Evolutionary conservation across 2,797 vertebrate genomes (phyloP).

Genomic region (Myotis findleyi): DNA sequence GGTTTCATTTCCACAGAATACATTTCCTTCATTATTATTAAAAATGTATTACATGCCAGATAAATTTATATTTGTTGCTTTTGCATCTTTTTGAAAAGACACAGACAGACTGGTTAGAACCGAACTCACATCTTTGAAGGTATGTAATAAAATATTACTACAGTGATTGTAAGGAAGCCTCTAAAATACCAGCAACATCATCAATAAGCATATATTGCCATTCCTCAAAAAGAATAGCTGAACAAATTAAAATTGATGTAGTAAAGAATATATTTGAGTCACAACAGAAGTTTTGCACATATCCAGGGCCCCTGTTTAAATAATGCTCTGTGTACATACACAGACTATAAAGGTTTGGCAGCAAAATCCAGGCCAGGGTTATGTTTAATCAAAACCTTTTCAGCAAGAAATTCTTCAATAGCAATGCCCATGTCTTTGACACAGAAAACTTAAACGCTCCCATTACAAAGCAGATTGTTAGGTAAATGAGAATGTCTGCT

Average conservation of each 20-base stretch:
- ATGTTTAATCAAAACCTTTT: slow-evolving; percentile 87
- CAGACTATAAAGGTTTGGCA: slow-evolving; percentile 92
- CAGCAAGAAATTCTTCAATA: slow-evolving; percentile 93
- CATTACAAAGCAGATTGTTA: slow-evolving; percentile 96
- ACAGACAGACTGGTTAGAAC: slow-evolving; percentile 91
- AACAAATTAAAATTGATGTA: slow-evolving; percentile 93
- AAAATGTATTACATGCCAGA: slow-evolving; percentile 90
- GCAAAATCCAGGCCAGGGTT: slow-evolving; percentile 91
- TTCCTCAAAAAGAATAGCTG: slow-evolving; percentile 94
- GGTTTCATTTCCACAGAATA: slow-evolving; percentile 86
- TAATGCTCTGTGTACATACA: slow-evolving; percentile 96
- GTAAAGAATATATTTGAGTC: slow-evolving; percentile 97
- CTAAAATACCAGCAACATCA: slow-evolving; percentile 93
- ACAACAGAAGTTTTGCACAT: slow-evolving; percentile 95
- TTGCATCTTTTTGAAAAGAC: slow-evolving; percentile 92
- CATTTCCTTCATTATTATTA: slow-evolving; percentile 85
- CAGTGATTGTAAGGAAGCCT: slow-evolving; percentile 94
- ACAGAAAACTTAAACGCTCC: slow-evolving; percentile 94
- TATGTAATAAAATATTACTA: slow-evolving; percentile 95
- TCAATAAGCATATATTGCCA: slow-evolving; percentile 93
- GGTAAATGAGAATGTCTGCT: slow-evolving; percentile 95
- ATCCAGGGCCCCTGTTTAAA: slow-evolving; percentile 94
- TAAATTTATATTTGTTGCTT: slow-evolving; percentile 88
- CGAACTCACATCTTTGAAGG: slow-evolving; percentile 94
- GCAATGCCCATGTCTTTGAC: slow-evolving; percentile 95